Base-by-base conservation (phyloP, 2,888 invertebrate genomes). In the Eupithecia insigniata region DNA sequence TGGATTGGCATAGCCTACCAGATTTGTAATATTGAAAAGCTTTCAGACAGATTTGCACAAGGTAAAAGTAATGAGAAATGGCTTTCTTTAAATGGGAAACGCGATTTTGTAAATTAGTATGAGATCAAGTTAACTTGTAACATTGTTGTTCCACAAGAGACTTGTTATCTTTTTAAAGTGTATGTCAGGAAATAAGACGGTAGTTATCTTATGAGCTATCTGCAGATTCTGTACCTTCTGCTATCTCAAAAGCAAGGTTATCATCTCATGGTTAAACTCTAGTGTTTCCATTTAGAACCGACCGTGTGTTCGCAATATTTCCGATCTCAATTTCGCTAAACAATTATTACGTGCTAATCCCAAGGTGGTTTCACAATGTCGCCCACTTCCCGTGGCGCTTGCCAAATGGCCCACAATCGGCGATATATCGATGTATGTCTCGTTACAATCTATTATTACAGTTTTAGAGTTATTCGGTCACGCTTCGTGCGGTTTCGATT, bases 371-470 rank as follows among this genome's bases (percentile, higher is more conserved):
- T 87, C 86, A 80, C 81, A 84, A 86, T 75, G 77, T 85, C 85
- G 85, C 84, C 82, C 84, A 88, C 87, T 90, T 90, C 90, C 89
- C 87, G 82, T 79, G 81, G 78, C 80, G 83, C 83, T 87, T 90
- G 91, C 90, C 90, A 91, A 91, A 85, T 88, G 86, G 85, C 87
- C 86, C 88, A 88, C 83, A 84, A 86, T 85, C 79, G 77, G 82
- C 78, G 78, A 83, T 84, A 81, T 80, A 83, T 82, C 82, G 84
- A 83, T 82, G 79, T 80, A 82, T 79, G 76, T 67, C 78, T 80
- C 82, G 85, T 85, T 85, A 82, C 80, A 82, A 79, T 83, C 81
- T 85, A 86, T 85, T 87, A 85, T 85, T 87, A 84, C 83, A 84
- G 83, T 76, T 79, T 76, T 74, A 82, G 67, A 74, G 82, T 80